Evolutionary conservation across 2,113 vertebrate species (phyloP).

Genomic region (Poeciliopsis occidentalis): DNA sequence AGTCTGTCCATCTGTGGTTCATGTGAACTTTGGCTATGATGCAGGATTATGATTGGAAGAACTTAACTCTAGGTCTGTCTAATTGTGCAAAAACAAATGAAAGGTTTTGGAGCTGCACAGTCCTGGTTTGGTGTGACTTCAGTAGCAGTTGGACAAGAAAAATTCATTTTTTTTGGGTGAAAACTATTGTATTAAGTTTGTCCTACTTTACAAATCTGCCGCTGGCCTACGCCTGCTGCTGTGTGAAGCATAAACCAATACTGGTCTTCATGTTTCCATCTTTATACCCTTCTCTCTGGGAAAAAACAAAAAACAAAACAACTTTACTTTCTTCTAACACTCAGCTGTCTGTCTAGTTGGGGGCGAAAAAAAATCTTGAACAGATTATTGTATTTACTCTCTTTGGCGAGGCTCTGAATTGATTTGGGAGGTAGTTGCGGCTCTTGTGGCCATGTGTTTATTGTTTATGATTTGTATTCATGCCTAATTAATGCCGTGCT

Average conservation of each 20-base stretch:
- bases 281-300: constrained; percentile 68
- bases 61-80: too few relatives aligned
- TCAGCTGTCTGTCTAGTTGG: constrained; percentile 34
- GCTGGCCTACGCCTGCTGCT: constrained; percentile 38
- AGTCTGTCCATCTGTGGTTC: too few relatives aligned
- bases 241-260: constrained; percentile 65
- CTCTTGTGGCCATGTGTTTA: constrained; percentile 78
- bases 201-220: not conserved
- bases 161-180: too few relatives aligned
- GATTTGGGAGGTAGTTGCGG: constrained; percentile 68
- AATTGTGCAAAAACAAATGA: too few relatives aligned
- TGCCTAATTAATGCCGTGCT: constrained; percentile 80
- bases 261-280: constrained; percentile 66
- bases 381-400: constrained; percentile 78
- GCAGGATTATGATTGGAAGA: too few relatives aligned
- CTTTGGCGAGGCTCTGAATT: constrained; percentile 66
- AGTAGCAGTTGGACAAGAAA: too few relatives aligned
- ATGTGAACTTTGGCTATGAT: too few relatives aligned
- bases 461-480: constrained; percentile 81
- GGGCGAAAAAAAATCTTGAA: constrained; percentile 78
- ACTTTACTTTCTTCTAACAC: constrained; percentile 36
- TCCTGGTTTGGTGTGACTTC: not conserved
- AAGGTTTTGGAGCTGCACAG: too few relatives aligned
- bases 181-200: not conserved
- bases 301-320: constrained; percentile 57